These are phyloP conservation scores for Lithobates pipiens DNA, from an alignment of 2,797 vertebrate genomes.

Conservation along the genomic window DNA sequence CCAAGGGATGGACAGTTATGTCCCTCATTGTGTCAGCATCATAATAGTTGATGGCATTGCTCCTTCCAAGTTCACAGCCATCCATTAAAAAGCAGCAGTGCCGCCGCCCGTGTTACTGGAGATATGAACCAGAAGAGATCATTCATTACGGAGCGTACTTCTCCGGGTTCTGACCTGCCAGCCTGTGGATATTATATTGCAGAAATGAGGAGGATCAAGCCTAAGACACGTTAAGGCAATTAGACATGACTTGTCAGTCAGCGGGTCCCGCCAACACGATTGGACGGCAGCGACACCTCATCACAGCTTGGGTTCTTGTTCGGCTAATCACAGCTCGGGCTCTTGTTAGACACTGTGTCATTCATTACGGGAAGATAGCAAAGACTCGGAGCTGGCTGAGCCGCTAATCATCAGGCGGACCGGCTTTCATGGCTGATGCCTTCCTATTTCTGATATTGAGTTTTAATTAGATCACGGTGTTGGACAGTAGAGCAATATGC, in stretches of 20 bases:
- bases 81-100: neutral
- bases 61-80: neutral
- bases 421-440: neutral
- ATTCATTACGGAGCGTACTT: neutral
- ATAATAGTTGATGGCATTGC: constrained; percentile 4
- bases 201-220: neutral
- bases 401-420: neutral
- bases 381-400: neutral
- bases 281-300: neutral
- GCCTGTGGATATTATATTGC: constrained; percentile 4
- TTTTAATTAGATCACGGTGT: neutral
- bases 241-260: constrained; percentile 1
- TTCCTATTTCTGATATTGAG: neutral
- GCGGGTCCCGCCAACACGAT: neutral
- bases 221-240: neutral
- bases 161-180: neutral
- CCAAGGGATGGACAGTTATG: too few relatives aligned
- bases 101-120: neutral
- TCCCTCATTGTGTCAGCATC: neutral
- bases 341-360: neutral
- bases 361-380: neutral
- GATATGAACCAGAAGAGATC: neutral
- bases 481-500: neutral
- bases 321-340: neutral
- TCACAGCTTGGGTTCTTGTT: too few relatives aligned